Conservation (phyloP, 2,888 invertebrate genomes). For the Homarus gammarus region DNA sequence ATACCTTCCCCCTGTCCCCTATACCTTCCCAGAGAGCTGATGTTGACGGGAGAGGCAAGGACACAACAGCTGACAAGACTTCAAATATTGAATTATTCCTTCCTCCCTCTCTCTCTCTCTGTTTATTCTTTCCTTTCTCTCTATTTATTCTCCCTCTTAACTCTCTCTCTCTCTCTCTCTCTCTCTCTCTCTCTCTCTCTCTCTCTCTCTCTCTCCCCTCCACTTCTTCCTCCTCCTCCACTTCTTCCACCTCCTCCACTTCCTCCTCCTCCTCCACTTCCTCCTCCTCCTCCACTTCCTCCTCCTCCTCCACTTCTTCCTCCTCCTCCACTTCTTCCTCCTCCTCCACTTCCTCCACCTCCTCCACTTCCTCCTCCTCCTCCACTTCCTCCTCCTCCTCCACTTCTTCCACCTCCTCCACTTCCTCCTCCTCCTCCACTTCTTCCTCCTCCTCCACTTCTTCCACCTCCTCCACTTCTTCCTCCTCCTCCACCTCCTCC, state of each 20-base stretch:
- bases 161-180: no score
- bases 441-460: background rate
- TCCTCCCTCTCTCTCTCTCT: background rate
- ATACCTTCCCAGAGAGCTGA: background rate
- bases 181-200: background rate
- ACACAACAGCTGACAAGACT: background rate
- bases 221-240: background rate
- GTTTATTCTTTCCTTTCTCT: background rate
- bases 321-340: no score
- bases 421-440: background rate
- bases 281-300: no score
- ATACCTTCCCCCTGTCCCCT: no score
- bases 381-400: no score
- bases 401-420: background rate
- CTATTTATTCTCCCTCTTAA: no score
- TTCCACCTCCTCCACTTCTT: background rate
- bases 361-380: no score
- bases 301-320: no score
- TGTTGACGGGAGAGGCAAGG: background rate
- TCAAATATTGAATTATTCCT: background rate
- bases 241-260: no score
- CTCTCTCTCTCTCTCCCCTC: background rate
- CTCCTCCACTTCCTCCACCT: no score
- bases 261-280: no score
- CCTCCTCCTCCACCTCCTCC: background rate